phyloP scores from a whole-genome alignment of 2,113 vertebrate species.

The Gymnocephalus cernua region DNA sequence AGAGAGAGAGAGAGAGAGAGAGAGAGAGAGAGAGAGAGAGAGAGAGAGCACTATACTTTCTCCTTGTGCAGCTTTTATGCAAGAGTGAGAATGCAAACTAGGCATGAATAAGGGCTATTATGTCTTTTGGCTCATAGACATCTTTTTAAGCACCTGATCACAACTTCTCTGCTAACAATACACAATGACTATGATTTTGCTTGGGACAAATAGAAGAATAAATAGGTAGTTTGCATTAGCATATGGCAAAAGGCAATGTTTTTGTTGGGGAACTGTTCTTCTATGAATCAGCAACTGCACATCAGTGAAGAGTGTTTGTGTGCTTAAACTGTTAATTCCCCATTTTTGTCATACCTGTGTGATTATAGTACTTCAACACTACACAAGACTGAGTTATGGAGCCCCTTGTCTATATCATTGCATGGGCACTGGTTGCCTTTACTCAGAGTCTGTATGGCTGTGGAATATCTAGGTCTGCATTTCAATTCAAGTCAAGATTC shows the following conservation, averaged over 20 bases:
- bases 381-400: conserved; percentile 16
- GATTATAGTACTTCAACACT: conserved; percentile 14
- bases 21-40: not conserved
- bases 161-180: not conserved
- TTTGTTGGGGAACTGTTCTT: not conserved
- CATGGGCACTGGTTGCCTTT: not conserved
- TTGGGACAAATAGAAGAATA: conserved; percentile 7
- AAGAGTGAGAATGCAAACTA: conserved; percentile 40
- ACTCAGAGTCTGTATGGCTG: not conserved
- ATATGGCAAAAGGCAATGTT: not conserved
- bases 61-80: conserved; percentile 29
- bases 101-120: conserved; percentile 44
- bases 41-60: conserved; percentile 1
- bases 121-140: conserved; percentile 27
- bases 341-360: conserved; percentile 46
- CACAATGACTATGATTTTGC: conserved; percentile 24
- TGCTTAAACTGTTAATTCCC: not conserved
- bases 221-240: conserved; percentile 7
- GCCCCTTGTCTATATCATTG: conserved; percentile 1
- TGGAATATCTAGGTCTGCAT: not conserved
- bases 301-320: not conserved
- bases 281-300: not conserved
- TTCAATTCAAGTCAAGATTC: conserved; percentile 16
- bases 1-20: not conserved
- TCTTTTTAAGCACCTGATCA: conserved; percentile 43